Evolutionary conservation across 2,888 invertebrate genomes (phyloP).

Genomic region (Nemurella pictetii): DNA sequence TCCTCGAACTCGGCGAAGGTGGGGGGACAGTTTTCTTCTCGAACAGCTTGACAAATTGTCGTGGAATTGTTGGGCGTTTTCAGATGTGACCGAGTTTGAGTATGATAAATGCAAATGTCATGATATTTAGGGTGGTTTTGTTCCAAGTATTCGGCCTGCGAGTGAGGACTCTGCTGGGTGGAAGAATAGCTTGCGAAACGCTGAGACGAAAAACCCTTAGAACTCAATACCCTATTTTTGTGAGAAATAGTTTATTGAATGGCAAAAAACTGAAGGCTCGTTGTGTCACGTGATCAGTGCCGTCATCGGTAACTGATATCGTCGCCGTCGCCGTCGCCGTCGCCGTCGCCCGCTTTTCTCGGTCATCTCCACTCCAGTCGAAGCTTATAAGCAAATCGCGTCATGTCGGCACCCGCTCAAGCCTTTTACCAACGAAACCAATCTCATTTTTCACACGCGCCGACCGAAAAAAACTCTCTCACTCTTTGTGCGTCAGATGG

Average conservation of each 20-base stretch:
- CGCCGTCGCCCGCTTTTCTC: not conserved
- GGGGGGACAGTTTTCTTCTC: constrained; percentile 45
- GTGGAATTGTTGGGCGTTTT: not conserved
- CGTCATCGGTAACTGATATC: not conserved
- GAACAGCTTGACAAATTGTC: not conserved
- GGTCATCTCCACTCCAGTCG: not conserved
- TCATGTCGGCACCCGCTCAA: constrained; percentile 1
- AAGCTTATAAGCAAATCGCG: constrained; percentile 9
- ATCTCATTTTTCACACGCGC: constrained; percentile 17
- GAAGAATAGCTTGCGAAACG: no score
- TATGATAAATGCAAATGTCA: not conserved
- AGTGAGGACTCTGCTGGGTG: no score
- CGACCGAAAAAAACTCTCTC: not conserved
- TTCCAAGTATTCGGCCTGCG: no score
- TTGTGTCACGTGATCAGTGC: not conserved
- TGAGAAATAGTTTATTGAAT: no score
- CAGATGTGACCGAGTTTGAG: not conserved
- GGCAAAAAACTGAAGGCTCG: no score
- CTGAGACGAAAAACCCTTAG: no score
- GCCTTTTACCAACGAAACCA: constrained; percentile 1
- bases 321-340: not conserved
- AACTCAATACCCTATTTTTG: no score
- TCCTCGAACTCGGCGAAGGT: constrained; percentile 98
- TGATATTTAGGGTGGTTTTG: not conserved
- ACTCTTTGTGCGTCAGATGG: constrained; percentile 5